A percentile compares a stretch with the other conserved stretches of the same genome.
These are phyloP conservation scores for Drosophila orosa DNA, from an alignment of 1,140 invertebrate species.

Conservation along the genomic window DNA sequence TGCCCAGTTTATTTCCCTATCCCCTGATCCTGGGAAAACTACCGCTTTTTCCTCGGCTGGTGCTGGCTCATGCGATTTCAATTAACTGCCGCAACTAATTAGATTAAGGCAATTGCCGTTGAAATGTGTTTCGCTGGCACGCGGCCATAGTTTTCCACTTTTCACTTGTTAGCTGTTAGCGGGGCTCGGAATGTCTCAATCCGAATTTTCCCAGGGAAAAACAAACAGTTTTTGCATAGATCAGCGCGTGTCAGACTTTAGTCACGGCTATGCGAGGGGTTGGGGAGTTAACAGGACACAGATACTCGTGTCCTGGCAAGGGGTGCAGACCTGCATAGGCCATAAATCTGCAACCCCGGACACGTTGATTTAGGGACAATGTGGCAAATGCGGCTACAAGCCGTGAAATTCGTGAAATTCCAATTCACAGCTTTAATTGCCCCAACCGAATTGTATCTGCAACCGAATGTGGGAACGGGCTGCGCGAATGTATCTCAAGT, in stretches of 20 bases:
- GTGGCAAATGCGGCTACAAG: constrained; percentile 79
- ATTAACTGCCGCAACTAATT: constrained; percentile 78
- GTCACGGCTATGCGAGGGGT: constrained; percentile 37
- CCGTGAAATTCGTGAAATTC: constrained; percentile 56
- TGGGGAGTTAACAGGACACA: constrained; percentile 1
- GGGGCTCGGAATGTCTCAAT: constrained; percentile 40
- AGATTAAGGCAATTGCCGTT: constrained; percentile 69
- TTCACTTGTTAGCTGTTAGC: constrained; percentile 60
- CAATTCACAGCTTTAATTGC: constrained; percentile 67
- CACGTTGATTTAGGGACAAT: constrained; percentile 76
- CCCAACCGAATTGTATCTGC: constrained; percentile 13
- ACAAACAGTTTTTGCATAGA: constrained; percentile 67
- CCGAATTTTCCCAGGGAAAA: constrained; percentile 48
- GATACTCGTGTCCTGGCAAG: background rate
- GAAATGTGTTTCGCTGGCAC: constrained; percentile 59
- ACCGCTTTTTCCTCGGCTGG: background rate
- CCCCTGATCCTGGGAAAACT: constrained; percentile 18
- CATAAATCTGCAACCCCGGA: constrained; percentile 61
- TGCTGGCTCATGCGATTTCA: constrained; percentile 68
- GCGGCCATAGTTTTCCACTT: constrained; percentile 63
- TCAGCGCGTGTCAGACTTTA: constrained; percentile 64
- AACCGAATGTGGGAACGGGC: constrained; percentile 44
- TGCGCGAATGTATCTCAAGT: constrained; percentile 15
- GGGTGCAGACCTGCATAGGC: constrained; percentile 43
- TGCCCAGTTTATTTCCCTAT: background rate